Conservation (phyloP, 1,140 invertebrate species). For the Zaprionus taronus region DNA sequence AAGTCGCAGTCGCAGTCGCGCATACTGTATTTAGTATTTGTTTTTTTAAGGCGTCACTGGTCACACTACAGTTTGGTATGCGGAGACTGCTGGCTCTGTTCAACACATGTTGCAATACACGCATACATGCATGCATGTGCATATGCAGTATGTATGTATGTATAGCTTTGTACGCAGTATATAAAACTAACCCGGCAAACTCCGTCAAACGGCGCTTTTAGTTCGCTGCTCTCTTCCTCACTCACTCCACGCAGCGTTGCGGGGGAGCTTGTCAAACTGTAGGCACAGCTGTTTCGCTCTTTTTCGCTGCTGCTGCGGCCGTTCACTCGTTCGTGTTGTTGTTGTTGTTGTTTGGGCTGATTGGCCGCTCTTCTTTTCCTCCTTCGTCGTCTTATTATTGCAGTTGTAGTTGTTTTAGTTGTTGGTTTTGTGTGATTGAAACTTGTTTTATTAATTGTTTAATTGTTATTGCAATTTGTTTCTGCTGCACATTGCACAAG, state of each 20-base stretch:
- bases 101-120: conserved; percentile 28
- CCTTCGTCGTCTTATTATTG: conserved; percentile 10
- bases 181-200: conserved; percentile 70
- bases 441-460: conserved; percentile 65
- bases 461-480: conserved; percentile 53
- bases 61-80: conserved; percentile 41
- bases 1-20: conserved; percentile 20
- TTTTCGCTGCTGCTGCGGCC: conserved; percentile 44
- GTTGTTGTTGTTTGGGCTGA: conserved; percentile 10
- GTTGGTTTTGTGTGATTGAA: conserved; percentile 48
- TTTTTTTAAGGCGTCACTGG: conserved; percentile 21
- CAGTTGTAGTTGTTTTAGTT: conserved; percentile 30
- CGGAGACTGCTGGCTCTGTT: conserved; percentile 5
- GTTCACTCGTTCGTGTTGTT: conserved; percentile 63
- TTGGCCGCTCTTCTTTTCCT: conserved; percentile 30
- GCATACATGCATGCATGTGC: not conserved
- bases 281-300: conserved; percentile 52
- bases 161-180: conserved; percentile 9
- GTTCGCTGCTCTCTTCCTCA: conserved; percentile 21
- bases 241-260: conserved; percentile 20
- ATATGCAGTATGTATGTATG: not conserved
- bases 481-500: conserved; percentile 38
- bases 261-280: conserved; percentile 56
- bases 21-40: conserved; percentile 24
- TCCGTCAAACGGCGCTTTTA: conserved; percentile 58